Evolutionary conservation across 2,797 vertebrate species (phyloP).

Genomic region (Microctenopoma lineatum): DNA sequence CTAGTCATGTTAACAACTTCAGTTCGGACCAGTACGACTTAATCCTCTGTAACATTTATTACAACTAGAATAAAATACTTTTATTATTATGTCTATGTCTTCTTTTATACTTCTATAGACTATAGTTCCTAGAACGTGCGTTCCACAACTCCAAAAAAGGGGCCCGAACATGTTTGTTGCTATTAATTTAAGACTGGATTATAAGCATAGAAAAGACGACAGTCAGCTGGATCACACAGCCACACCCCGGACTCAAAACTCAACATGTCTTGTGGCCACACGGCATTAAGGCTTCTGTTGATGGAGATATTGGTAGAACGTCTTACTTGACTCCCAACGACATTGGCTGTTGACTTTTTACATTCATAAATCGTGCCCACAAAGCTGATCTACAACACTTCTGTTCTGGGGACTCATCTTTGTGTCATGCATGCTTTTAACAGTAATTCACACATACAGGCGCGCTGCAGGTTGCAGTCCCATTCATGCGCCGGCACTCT

Average conservation of each 20-base stretch:
- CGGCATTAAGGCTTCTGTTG: constrained; percentile 32
- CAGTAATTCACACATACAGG: constrained; percentile 82
- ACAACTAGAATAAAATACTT: constrained; percentile 22
- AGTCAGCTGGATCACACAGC: constrained; percentile 22
- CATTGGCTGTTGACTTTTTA: not conserved
- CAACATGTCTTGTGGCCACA: constrained; percentile 44
- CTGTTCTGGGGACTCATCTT: not conserved
- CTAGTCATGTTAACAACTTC: constrained; percentile 15
- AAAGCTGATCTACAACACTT: not conserved
- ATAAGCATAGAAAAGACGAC: constrained; percentile 23
- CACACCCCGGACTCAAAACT: constrained; percentile 47
- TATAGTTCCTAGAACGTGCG: constrained; percentile 5
- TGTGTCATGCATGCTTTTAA: constrained; percentile 4
- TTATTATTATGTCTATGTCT: constrained; percentile 9
- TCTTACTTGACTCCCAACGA: constrained; percentile 1
- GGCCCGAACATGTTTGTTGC: constrained; percentile 22
- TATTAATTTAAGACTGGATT: constrained; percentile 37
- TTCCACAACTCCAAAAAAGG: not conserved
- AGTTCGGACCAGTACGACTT: constrained; percentile 1
- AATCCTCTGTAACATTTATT: constrained; percentile 13
- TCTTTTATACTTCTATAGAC: not conserved
- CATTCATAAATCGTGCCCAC: not conserved
- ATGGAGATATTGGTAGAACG: constrained; percentile 36
- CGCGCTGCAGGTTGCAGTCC: constrained; percentile 87
- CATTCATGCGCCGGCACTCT: constrained; percentile 87